Conservation (phyloP, 2,797 vertebrate genomes). For the Diceros bicornis region DNA sequence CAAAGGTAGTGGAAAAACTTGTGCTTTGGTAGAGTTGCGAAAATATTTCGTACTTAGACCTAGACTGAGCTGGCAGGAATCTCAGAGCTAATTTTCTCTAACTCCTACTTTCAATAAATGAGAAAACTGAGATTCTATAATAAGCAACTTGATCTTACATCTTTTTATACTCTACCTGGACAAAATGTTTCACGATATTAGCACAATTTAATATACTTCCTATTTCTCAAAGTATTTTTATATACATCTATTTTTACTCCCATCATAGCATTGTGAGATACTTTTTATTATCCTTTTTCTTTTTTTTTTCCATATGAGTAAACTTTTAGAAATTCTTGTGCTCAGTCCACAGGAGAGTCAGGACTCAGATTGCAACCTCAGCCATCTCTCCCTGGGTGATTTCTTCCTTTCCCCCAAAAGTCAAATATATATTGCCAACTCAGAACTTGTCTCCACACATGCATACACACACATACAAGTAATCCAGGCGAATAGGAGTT, state of each 20-base stretch:
- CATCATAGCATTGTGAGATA: neutral
- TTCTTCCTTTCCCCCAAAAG: neutral
- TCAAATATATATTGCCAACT: neutral
- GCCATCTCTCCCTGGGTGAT: neutral
- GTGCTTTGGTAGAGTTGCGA: neutral
- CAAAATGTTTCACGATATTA: neutral
- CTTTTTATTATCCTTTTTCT: neutral
- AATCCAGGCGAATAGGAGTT: neutral
- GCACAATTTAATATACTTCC: slow-evolving; percentile 3
- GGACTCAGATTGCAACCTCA: neutral
- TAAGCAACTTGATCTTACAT: slow-evolving; percentile 24
- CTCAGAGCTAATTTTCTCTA: slow-evolving; percentile 5
- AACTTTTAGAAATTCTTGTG: neutral
- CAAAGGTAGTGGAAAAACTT: neutral
- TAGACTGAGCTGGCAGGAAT: neutral
- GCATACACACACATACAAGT: neutral
- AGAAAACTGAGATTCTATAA: neutral
- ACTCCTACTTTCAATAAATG: slow-evolving; percentile 32
- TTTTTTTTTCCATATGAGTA: neutral
- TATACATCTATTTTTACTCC: neutral
- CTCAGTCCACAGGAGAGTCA: neutral
- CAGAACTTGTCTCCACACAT: neutral
- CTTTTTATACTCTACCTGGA: neutral
- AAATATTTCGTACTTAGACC: neutral
- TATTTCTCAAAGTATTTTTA: slow-evolving; percentile 45